Conservation (phyloP, 2,113 vertebrate genomes). For the Thalassoma bifasciatum region DNA sequence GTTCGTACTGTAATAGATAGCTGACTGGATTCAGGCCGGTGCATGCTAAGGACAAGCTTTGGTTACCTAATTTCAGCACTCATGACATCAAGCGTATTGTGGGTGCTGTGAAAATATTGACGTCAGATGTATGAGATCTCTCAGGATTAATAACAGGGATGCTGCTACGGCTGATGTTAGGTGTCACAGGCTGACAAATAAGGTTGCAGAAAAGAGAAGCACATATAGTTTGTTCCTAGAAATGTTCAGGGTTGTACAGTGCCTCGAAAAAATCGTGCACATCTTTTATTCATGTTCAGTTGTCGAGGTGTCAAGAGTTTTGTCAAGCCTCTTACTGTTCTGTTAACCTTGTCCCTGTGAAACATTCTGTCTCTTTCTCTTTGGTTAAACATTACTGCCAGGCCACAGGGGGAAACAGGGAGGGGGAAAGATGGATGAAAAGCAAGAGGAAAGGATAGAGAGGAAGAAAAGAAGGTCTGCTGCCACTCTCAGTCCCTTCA, state of each 20-base stretch:
- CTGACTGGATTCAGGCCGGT: conserved; percentile 28
- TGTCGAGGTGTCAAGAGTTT: conserved; percentile 78
- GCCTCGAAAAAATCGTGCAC: conserved; percentile 34
- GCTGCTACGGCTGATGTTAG: not conserved
- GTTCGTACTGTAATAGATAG: conserved; percentile 22
- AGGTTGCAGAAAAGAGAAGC: conserved; percentile 32
- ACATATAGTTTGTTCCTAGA: conserved; percentile 51
- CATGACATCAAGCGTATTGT: conserved; percentile 21
- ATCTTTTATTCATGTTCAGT: conserved; percentile 79
- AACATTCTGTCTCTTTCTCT: conserved; percentile 66
- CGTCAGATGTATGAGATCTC: conserved; percentile 23
- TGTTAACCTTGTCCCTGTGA: conserved; percentile 73
- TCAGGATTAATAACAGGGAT: conserved; percentile 35
- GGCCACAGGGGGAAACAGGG: conserved; percentile 9
- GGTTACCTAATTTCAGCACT: conserved; percentile 32
- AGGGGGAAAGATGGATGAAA: not conserved
- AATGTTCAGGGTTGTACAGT: conserved; percentile 52
- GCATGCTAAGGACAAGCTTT: conserved; percentile 29
- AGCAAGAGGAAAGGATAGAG: not conserved
- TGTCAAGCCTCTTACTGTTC: conserved; percentile 74
- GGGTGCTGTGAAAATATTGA: conserved; percentile 30
- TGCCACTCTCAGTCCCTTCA: conserved; percentile 39
- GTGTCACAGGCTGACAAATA: conserved; percentile 45
- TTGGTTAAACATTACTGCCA: conserved; percentile 70
- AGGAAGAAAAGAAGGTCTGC: conserved; percentile 20